Conservation (phyloP, 92 coral and sea anemone species). For the Pocillopora grandis region DNA sequence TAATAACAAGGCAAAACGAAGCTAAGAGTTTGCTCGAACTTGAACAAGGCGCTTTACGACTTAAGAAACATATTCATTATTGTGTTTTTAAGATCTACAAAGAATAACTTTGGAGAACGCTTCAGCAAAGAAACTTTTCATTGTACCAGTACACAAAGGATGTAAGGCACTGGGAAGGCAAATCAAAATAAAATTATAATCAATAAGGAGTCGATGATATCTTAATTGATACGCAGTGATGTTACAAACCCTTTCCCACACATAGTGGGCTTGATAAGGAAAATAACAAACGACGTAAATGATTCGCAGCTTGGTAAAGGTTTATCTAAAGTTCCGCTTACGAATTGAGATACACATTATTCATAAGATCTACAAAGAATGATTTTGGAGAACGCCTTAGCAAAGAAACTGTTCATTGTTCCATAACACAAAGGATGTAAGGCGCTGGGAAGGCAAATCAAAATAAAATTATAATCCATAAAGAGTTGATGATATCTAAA, state of each 20-base stretch:
- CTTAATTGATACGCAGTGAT: slow-evolving; percentile 23
- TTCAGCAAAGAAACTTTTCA: slow-evolving; percentile 61
- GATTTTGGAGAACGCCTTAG: slow-evolving; percentile 53
- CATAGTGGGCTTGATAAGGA: background rate
- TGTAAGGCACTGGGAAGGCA: slow-evolving; percentile 63
- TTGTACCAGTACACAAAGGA: slow-evolving; percentile 66
- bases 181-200: slow-evolving; percentile 47
- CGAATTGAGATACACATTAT: background rate
- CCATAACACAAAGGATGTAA: slow-evolving; percentile 69
- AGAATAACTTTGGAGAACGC: slow-evolving; percentile 52
- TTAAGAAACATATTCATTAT: too few relatives aligned
- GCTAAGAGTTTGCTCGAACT: too few relatives aligned
- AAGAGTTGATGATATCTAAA: slow-evolving; percentile 35
- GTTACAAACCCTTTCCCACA: slow-evolving; percentile 38
- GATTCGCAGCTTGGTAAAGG: too few relatives aligned
- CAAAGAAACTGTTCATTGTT: slow-evolving; percentile 66
- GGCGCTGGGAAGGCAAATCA: slow-evolving; percentile 59
- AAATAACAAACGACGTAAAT: too few relatives aligned
- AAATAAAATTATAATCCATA: slow-evolving; percentile 39
- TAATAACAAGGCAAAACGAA: too few relatives aligned
- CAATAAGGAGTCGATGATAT: slow-evolving; percentile 20
- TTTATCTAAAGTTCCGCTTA: too few relatives aligned
- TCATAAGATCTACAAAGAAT: slow-evolving; percentile 31
- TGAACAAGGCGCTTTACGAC: too few relatives aligned
- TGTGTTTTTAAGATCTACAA: slow-evolving; percentile 20